phyloP scores from a whole-genome alignment of 2,797 vertebrate species.

The Halcyon badia region DNA sequence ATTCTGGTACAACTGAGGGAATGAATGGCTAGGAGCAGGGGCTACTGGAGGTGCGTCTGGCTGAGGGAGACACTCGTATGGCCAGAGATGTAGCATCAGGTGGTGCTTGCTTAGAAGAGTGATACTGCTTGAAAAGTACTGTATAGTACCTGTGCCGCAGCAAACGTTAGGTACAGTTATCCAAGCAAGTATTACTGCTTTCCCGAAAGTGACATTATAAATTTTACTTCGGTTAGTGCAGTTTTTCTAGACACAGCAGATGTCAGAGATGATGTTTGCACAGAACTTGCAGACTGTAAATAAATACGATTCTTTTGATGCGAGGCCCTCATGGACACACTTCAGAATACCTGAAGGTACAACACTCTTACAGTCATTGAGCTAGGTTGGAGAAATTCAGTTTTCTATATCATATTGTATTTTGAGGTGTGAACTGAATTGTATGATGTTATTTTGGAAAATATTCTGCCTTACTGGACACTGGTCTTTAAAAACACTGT shows the following conservation, averaged over 20 bases:
- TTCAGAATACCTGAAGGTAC: background rate
- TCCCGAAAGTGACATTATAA: background rate
- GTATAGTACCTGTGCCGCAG: background rate
- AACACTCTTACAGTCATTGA: background rate
- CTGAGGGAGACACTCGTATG: background rate
- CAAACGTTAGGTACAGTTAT: background rate
- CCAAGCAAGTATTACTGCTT: background rate
- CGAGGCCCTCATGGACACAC: background rate
- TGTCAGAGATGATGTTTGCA: background rate
- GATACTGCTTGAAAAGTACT: background rate
- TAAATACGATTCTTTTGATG: background rate
- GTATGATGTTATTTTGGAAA: background rate
- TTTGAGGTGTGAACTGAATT: background rate
- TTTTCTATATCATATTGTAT: background rate
- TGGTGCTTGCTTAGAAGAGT: background rate
- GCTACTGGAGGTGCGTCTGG: background rate
- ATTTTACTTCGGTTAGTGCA: background rate
- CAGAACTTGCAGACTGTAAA: background rate
- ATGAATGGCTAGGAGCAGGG: background rate
- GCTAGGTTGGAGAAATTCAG: background rate
- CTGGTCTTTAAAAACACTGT: background rate
- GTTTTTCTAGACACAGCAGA: background rate
- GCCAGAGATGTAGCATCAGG: background rate
- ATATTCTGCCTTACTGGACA: background rate
- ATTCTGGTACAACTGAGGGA: background rate